Conservation (phyloP, 2,888 invertebrate species). For the Ceraclea dissimilis region DNA sequence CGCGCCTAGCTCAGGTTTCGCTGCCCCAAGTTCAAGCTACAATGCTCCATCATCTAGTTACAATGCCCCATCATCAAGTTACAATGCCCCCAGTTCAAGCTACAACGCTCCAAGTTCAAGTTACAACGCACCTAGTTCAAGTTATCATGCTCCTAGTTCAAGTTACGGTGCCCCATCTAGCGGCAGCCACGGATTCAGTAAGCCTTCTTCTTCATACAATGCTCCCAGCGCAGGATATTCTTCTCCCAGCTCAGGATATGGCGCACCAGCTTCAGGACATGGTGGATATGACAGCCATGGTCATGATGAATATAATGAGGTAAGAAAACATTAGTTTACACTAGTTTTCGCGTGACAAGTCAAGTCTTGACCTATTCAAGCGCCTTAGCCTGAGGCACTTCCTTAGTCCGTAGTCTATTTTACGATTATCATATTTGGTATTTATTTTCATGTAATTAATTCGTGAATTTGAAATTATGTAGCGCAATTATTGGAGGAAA, state of each 20-base stretch:
- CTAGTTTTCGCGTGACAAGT: background rate
- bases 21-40: conserved; percentile 18
- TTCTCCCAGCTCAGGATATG: conserved; percentile 26
- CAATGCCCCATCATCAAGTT: conserved; percentile 15
- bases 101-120: conserved; percentile 25
- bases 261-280: conserved; percentile 13
- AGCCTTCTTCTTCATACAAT: conserved; percentile 21
- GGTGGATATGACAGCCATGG: conserved; percentile 26
- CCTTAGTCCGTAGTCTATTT: too few species aligned
- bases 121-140: conserved; percentile 18
- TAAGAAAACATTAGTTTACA: too few species aligned
- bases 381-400: too few species aligned
- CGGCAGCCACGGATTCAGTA: conserved; percentile 23
- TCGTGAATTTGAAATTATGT: too few species aligned
- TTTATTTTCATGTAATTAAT: too few species aligned
- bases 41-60: conserved; percentile 32
- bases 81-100: conserved; percentile 12
- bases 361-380: too few species aligned
- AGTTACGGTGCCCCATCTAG: conserved; percentile 34
- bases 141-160: conserved; percentile 23
- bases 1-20: conserved; percentile 15
- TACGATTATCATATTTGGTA: too few species aligned
- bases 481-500: too few species aligned
- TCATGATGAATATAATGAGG: conserved; percentile 36
- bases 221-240: conserved; percentile 19